Conservation (phyloP, 53 echinoderm and acorn worm genomes). For the Temnopleurus reevesii region DNA sequence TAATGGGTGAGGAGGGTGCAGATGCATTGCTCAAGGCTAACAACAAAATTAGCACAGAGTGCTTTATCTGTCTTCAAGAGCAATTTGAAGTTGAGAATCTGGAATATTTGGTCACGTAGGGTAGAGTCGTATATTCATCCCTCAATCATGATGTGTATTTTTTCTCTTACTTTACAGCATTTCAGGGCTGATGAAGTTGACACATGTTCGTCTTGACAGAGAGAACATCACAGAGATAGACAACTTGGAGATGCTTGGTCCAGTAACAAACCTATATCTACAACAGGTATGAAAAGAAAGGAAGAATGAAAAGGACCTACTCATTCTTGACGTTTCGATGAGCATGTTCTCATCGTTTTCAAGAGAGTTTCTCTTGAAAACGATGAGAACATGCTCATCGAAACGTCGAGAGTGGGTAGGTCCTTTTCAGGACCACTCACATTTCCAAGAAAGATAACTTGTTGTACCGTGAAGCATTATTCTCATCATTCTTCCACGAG, state of each 20-base stretch:
- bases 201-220: slow-evolving; percentile 87
- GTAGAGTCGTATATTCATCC: too few relatives aligned
- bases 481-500: too few relatives aligned
- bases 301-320: neutral
- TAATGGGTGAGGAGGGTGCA: neutral
- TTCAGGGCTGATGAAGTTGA: slow-evolving; percentile 79
- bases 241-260: slow-evolving; percentile 93
- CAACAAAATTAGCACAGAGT: neutral
- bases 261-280: slow-evolving; percentile 89
- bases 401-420: too few relatives aligned
- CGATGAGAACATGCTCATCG: too few relatives aligned
- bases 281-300: slow-evolving; percentile 68
- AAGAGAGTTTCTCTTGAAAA: too few relatives aligned
- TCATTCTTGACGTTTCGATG: too few relatives aligned
- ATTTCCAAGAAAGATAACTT: too few relatives aligned
- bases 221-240: slow-evolving; percentile 88
- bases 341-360: too few relatives aligned
- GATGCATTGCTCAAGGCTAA: neutral
- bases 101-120: neutral
- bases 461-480: too few relatives aligned
- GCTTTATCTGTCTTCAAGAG: neutral
- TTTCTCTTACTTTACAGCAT: slow-evolving; percentile 57
- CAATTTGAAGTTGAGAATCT: neutral
- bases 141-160: neutral
- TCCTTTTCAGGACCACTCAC: too few relatives aligned